These are phyloP conservation scores for Protobothrops mucrosquamatus DNA, from an alignment of 2,113 vertebrate species.

Conservation along the genomic window DNA sequence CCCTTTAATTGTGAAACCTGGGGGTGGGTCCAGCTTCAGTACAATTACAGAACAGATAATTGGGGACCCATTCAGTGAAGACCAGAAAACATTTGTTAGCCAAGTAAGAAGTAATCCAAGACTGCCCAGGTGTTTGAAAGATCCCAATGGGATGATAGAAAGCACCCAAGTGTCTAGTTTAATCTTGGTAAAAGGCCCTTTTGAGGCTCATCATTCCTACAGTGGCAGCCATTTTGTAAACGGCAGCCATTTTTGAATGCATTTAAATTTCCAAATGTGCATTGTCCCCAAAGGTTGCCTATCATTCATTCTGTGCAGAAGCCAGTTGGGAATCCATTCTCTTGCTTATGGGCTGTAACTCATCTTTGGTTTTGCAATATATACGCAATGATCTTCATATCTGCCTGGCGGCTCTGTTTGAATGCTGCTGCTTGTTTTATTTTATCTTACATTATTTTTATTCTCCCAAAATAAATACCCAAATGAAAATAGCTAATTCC, in stretches of 20 bases:
- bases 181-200: neutral
- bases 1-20: neutral
- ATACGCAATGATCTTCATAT: accelerated
- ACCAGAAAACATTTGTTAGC: neutral
- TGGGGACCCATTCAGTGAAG: accelerated
- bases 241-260: neutral
- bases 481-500: neutral
- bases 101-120: neutral
- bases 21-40: neutral
- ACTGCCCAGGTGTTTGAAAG: neutral
- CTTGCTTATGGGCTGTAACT: neutral
- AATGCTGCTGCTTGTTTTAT: neutral
- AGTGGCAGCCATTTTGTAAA: neutral
- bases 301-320: neutral
- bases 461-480: accelerated
- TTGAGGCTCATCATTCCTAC: neutral
- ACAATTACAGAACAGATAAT: neutral
- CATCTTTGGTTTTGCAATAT: neutral
- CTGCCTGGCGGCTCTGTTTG: slow-evolving; percentile 2
- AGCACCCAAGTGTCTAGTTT: neutral
- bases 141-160: neutral
- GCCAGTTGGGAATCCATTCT: neutral
- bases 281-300: neutral
- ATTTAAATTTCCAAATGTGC: neutral
- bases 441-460: neutral